Evolutionary conservation across 1,140 invertebrate genomes (phyloP).

Genomic region (Aphelinus certus): DNA sequence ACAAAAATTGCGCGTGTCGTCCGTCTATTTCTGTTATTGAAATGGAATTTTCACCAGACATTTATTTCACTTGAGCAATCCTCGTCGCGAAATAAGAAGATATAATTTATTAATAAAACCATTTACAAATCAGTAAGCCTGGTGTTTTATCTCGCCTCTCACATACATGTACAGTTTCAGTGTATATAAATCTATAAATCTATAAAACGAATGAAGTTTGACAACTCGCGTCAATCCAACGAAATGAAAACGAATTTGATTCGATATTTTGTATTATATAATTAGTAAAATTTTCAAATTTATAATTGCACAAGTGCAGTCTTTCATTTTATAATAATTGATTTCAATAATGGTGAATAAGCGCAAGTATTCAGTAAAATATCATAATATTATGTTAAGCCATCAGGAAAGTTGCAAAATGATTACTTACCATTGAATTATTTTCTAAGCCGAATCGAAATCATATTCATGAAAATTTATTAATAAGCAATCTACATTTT

Average conservation of each 20-base stretch:
- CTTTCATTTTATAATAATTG: neutral
- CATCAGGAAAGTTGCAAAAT: neutral
- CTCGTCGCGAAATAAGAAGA: slow-evolving; percentile 62
- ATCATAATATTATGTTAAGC: neutral
- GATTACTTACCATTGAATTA: neutral
- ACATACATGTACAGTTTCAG: neutral
- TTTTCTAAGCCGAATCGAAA: neutral
- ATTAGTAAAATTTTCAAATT: neutral
- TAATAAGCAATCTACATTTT: slow-evolving; percentile 21
- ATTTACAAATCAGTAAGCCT: slow-evolving; percentile 62
- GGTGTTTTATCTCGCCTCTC: slow-evolving; percentile 17
- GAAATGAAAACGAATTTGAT: too few species aligned
- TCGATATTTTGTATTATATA: too few species aligned
- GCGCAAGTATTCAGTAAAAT: neutral
- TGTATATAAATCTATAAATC: neutral
- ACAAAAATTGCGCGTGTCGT: slow-evolving; percentile 55
- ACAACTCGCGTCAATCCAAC: neutral
- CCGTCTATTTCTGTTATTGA: slow-evolving; percentile 62
- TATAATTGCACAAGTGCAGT: neutral
- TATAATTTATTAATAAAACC: slow-evolving; percentile 67
- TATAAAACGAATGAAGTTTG: neutral
- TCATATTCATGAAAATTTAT: slow-evolving; percentile 6
- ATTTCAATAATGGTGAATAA: too few species aligned
- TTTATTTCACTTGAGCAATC: slow-evolving; percentile 64
- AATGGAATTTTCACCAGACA: slow-evolving; percentile 61